Conservation (phyloP, 2,113 vertebrate genomes). For the Pomatorhinus ruficollis region DNA sequence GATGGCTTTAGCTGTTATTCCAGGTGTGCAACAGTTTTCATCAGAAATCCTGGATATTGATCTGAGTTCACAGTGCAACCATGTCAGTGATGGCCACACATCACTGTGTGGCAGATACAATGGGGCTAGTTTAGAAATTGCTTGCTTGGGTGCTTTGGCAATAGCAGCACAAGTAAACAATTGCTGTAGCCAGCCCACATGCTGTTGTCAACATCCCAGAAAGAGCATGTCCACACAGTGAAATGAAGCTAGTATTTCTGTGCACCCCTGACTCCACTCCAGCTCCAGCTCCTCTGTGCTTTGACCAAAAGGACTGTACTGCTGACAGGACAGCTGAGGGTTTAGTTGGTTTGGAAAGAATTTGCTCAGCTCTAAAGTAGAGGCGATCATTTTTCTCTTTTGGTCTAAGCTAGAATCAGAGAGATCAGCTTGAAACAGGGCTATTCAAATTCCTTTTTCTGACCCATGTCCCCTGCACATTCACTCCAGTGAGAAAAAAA, state of each 20-base stretch:
- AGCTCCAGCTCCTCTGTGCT: neutral
- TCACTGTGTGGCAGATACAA: neutral
- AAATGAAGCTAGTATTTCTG: neutral
- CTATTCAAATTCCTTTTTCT: neutral
- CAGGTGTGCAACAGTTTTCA: neutral
- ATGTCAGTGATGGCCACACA: neutral
- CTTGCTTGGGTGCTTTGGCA: neutral
- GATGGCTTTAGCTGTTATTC: neutral
- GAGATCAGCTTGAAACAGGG: neutral
- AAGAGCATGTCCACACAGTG: neutral
- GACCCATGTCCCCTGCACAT: neutral
- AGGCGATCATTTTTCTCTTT: neutral
- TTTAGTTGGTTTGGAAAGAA: neutral
- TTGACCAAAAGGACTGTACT: neutral
- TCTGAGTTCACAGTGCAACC: neutral
- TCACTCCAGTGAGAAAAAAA: neutral
- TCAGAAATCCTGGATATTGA: neutral
- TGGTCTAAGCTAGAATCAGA: neutral
- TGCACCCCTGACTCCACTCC: neutral
- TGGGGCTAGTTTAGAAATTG: neutral
- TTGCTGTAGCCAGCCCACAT: neutral
- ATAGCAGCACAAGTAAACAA: neutral
- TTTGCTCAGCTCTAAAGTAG: neutral
- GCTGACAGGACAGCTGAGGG: neutral
- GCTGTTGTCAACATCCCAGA: neutral